Percentiles rank a stretch among this genome's conserved stretches.
Evolutionary conservation across 2,888 invertebrate species (phyloP).

Genomic region (Melanostoma mellinum): DNA sequence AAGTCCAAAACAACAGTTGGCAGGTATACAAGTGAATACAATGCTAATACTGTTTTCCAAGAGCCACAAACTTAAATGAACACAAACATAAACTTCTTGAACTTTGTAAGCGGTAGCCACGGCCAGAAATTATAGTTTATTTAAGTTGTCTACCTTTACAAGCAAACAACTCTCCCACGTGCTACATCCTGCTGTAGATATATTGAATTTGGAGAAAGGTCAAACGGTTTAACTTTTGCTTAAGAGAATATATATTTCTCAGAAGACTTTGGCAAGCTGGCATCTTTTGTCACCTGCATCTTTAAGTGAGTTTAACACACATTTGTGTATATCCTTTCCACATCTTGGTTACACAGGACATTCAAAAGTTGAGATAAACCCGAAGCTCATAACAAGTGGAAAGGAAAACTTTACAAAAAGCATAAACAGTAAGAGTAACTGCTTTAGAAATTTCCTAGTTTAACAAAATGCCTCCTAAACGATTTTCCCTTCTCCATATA

Average conservation of each 20-base stretch:
- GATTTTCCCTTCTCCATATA: constrained; percentile 44
- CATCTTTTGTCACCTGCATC: constrained; percentile 19
- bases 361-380: constrained; percentile 29
- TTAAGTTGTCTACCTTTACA: constrained; percentile 9
- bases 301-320: constrained; percentile 29
- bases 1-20: constrained; percentile 14
- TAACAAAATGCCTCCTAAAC: constrained; percentile 61
- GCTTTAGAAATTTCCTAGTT: constrained; percentile 52
- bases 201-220: constrained; percentile 39
- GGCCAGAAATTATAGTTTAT: neutral
- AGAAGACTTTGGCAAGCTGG: constrained; percentile 9
- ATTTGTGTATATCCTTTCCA: neutral
- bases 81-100: neutral
- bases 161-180: constrained; percentile 11
- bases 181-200: constrained; percentile 18
- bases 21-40: constrained; percentile 2
- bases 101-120: neutral
- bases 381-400: constrained; percentile 48
- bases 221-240: constrained; percentile 50
- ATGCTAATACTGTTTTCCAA: constrained; percentile 12
- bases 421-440: constrained; percentile 64
- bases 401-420: constrained; percentile 62
- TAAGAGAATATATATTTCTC: constrained; percentile 36
- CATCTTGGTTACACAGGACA: constrained; percentile 5
- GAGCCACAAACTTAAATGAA: constrained; percentile 10